phyloP scores from a whole-genome alignment of 2,113 vertebrate species.

The Hemiprocne comata region DNA sequence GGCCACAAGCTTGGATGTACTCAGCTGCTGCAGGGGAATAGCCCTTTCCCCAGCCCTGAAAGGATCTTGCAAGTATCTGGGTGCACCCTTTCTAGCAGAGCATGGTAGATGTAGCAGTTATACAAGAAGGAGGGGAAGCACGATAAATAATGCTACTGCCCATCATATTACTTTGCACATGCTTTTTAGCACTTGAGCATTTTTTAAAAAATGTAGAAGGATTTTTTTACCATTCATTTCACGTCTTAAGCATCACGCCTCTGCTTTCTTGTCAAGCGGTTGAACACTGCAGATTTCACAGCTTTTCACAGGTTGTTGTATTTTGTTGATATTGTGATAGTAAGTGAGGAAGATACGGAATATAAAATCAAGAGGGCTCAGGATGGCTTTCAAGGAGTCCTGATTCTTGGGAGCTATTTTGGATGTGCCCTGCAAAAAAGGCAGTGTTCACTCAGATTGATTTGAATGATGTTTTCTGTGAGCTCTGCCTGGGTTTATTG shows the following conservation, averaged over 20 bases:
- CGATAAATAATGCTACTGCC: background rate
- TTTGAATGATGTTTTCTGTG: background rate
- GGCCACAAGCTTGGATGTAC: background rate
- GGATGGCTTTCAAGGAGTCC: background rate
- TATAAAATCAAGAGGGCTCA: background rate
- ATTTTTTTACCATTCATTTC: background rate
- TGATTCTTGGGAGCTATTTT: background rate
- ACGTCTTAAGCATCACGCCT: background rate
- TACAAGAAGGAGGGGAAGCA: background rate
- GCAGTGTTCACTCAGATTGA: background rate
- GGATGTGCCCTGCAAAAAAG: fast-evolving
- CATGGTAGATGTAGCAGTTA: background rate
- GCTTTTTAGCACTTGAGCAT: background rate
- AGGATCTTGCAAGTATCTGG: background rate
- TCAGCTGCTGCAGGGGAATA: fast-evolving
- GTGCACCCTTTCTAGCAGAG: background rate
- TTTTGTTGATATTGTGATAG: background rate
- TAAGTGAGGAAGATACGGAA: background rate
- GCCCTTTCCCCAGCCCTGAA: fast-evolving
- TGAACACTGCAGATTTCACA: background rate
- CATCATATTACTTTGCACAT: background rate
- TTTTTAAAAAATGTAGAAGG: background rate
- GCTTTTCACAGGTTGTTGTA: background rate
- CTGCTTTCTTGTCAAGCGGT: background rate
- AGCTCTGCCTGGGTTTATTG: background rate